Evolutionary conservation across 2,113 vertebrate species (phyloP).

Genomic region (Chionis minor): DNA sequence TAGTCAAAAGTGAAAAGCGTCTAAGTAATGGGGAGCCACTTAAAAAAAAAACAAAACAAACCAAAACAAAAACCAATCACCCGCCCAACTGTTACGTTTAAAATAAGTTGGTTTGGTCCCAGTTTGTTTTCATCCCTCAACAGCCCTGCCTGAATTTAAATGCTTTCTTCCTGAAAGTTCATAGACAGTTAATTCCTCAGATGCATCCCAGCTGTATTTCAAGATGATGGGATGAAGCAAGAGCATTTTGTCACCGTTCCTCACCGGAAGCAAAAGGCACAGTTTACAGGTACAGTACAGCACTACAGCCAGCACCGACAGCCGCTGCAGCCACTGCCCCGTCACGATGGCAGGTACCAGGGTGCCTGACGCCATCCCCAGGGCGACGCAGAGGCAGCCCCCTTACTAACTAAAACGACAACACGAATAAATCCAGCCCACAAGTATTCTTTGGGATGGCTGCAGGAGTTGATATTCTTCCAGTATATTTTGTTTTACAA

Average conservation of each 20-base stretch:
- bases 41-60: no score
- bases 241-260: neutral
- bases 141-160: neutral
- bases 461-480: neutral
- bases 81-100: neutral
- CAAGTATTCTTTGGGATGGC: neutral
- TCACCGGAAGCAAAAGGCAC: neutral
- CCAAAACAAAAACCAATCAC: neutral
- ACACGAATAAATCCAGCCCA: neutral
- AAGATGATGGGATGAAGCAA: neutral
- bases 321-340: neutral
- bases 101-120: neutral
- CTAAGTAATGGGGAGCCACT: neutral
- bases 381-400: no score
- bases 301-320: fast-evolving
- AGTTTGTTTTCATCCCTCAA: neutral
- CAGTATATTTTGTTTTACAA: neutral
- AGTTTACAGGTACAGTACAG: neutral
- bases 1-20: neutral
- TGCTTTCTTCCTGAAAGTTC: neutral
- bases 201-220: neutral
- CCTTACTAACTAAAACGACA: no score
- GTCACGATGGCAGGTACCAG: fast-evolving
- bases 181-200: neutral
- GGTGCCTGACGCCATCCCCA: no score